phyloP scores from a whole-genome alignment of 1,140 invertebrate genomes.

The Zaprionus taronus region DNA sequence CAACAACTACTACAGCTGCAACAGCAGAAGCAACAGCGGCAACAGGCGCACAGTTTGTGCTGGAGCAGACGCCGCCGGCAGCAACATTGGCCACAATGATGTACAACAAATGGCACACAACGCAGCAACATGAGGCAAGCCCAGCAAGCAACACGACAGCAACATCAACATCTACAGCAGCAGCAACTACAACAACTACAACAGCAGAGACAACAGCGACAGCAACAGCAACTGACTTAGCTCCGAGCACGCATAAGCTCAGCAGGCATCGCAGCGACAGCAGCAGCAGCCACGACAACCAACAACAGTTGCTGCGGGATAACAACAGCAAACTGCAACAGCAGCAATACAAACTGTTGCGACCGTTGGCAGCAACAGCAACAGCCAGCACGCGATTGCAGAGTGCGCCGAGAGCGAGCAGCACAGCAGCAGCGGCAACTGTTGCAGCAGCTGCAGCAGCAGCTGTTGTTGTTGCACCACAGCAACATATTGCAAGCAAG shows the following conservation, averaged over 20 bases:
- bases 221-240: slow-evolving; percentile 51
- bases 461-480: slow-evolving; percentile 27
- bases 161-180: slow-evolving; percentile 25
- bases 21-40: slow-evolving; percentile 20
- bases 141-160: slow-evolving; percentile 27
- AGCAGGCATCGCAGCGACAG: slow-evolving; percentile 39
- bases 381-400: slow-evolving; percentile 27
- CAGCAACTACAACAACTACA: slow-evolving; percentile 27
- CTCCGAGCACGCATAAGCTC: slow-evolving; percentile 39
- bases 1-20: slow-evolving; percentile 39
- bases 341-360: slow-evolving; percentile 35
- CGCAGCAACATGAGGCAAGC: slow-evolving; percentile 47
- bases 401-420: slow-evolving; percentile 1
- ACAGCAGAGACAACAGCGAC: slow-evolving; percentile 23
- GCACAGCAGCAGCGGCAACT: slow-evolving; percentile 15
- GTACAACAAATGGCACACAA: slow-evolving; percentile 59
- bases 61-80: slow-evolving; percentile 64
- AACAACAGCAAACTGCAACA: slow-evolving; percentile 38
- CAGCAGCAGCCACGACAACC: slow-evolving; percentile 14
- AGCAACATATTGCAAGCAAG: slow-evolving; percentile 55
- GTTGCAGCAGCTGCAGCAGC: slow-evolving; percentile 23
- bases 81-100: slow-evolving; percentile 51
- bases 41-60: slow-evolving; percentile 56
- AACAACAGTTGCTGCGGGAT: slow-evolving; percentile 40
- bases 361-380: slow-evolving; percentile 4